Base-by-base conservation (phyloP, 2,797 vertebrate genomes). In the Antennarius maculatus region DNA sequence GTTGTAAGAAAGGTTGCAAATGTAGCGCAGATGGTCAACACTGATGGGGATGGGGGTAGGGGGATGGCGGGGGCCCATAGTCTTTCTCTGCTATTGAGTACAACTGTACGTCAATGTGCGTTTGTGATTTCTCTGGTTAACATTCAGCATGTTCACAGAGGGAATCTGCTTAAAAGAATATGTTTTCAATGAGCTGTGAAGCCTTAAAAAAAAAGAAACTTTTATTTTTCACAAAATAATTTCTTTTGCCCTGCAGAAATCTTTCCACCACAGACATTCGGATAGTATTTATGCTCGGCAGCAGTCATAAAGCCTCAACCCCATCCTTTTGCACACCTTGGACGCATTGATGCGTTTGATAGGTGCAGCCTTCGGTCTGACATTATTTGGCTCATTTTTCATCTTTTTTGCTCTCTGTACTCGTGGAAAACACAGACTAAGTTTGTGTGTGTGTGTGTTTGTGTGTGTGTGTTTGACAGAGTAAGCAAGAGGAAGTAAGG, bases 321-420 rank as follows among this genome's bases (percentile, higher is more conserved):
- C 66, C 39, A 87, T 88, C 89, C 91, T 90, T 90, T 90, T 90
- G 87, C 81, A 85, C 88, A 90, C 82, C 79, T 78, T 71, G 74
- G 64, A 71, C 78, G 67, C 85, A 84, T 68, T 83, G 83, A 86
- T 88, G 87, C 82, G 52, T 89, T 89, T 86, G 86, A 91, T 90
- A 80, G 84, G 79, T 50, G 63, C 82, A 76, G 72, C 86, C 79
- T 81, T 86, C 78, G 51, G 43, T 82, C 87, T 82, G 71, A 87
- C 84, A 76, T 85, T 84, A 89, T 88, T 91, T 85, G 76, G 71
- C 73, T 79, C 72, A 75, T 89, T 89, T 88, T 87, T 90, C 83
- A 85, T 86, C 43, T 78, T 77, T 79, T 80, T 80, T 76, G 2
- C 48, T 74, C 61, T 53, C 67, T 56, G 52, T 74, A 74, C 69